Percentiles rank a stretch among this genome's conserved stretches.
Evolutionary conservation across 2,888 invertebrate species (phyloP).

Genomic region (Drosophila kanekoi): DNA sequence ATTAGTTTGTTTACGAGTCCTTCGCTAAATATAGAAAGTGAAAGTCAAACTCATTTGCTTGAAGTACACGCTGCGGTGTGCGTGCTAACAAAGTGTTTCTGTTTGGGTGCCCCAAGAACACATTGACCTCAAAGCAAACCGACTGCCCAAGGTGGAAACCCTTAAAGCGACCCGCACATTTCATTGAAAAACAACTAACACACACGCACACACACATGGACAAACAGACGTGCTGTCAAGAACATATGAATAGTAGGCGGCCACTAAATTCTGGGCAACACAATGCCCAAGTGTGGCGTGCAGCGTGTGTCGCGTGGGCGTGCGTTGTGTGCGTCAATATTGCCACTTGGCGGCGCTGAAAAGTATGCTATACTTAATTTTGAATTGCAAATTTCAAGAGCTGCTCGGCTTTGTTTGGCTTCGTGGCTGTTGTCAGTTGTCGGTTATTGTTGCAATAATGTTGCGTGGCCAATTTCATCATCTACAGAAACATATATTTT

Average conservation of each 20-base stretch:
- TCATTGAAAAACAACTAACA: constrained; percentile 59
- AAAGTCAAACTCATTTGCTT: constrained; percentile 53
- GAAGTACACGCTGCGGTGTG: constrained; percentile 37
- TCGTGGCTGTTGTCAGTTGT: constrained; percentile 56
- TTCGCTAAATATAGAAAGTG: constrained; percentile 61
- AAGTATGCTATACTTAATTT: constrained; percentile 50
- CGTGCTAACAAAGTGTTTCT: constrained; percentile 41
- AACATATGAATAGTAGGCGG: constrained; percentile 37
- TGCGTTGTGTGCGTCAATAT: constrained; percentile 47
- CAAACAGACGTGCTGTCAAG: constrained; percentile 26
- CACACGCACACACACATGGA: constrained; percentile 5
- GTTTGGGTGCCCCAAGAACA: constrained; percentile 58
- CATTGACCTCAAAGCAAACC: constrained; percentile 71
- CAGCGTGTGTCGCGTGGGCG: constrained; percentile 37
- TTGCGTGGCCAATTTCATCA: constrained; percentile 74
- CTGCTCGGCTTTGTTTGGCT: constrained; percentile 58
- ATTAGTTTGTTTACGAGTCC: constrained; percentile 45
- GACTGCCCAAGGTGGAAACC: constrained; percentile 45
- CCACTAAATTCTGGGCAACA: constrained; percentile 22
- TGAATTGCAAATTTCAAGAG: constrained; percentile 54
- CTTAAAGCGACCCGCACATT: constrained; percentile 50
- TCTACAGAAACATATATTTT: constrained; percentile 49
- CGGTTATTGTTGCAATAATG: constrained; percentile 56
- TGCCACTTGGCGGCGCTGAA: constrained; percentile 32
- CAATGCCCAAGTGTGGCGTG: constrained; percentile 17